Conservation (phyloP, 2,888 invertebrate genomes). For the Dolomedes plantarius region DNA sequence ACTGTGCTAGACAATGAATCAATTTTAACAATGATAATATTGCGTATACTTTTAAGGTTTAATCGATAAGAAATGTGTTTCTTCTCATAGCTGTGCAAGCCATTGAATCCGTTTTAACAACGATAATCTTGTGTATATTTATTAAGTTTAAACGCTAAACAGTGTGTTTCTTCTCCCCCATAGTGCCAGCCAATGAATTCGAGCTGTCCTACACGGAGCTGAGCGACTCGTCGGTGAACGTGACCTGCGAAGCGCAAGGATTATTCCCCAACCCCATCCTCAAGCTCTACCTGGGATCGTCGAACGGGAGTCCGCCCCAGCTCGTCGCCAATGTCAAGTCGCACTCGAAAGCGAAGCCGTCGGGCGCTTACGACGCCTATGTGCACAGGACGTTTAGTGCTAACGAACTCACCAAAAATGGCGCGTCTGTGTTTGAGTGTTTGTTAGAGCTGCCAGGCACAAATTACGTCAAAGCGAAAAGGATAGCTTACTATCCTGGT, state of each 20-base stretch:
- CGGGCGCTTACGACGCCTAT: constrained; percentile 50
- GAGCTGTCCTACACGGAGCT: constrained; percentile 43
- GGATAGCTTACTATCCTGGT: constrained; percentile 71
- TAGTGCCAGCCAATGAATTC: constrained; percentile 60
- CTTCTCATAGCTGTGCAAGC: too few relatives aligned
- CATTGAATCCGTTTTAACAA: too few relatives aligned
- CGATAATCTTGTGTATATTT: too few relatives aligned
- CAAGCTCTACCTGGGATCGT: constrained; percentile 39
- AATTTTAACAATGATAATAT: too few relatives aligned
- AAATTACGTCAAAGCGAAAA: constrained; percentile 63
- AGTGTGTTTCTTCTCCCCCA: too few relatives aligned
- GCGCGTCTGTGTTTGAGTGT: constrained; percentile 69
- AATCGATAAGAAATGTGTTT: too few relatives aligned
- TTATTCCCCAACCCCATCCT: constrained; percentile 48
- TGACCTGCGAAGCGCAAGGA: constrained; percentile 62
- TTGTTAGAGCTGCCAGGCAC: constrained; percentile 67
- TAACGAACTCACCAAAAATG: constrained; percentile 37
- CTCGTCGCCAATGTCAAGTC: constrained; percentile 2
- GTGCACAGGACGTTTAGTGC: constrained; percentile 57
- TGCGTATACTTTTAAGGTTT: too few relatives aligned
- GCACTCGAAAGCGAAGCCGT: constrained; percentile 10
- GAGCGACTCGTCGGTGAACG: constrained; percentile 36
- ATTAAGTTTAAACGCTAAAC: too few relatives aligned
- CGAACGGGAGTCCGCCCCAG: constrained; percentile 35
- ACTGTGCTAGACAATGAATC: too few relatives aligned